phyloP scores from a whole-genome alignment of 2,797 vertebrate genomes.

The Orestias chungarensis region DNA sequence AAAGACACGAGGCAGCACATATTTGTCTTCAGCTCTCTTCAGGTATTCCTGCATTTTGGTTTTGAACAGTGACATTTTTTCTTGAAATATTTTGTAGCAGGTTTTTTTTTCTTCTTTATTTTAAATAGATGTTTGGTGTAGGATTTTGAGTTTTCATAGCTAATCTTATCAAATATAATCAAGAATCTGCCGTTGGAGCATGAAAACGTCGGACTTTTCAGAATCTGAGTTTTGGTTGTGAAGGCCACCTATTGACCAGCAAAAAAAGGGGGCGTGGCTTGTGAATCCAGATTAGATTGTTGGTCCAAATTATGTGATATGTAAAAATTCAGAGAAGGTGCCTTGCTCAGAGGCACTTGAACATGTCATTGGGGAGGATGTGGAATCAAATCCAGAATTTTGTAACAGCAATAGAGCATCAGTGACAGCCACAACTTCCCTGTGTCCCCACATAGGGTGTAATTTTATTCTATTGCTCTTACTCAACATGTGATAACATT shows the following conservation, averaged over 20 bases:
- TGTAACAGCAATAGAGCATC: too few species aligned
- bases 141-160: neutral
- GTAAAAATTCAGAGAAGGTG: neutral
- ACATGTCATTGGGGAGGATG: too few species aligned
- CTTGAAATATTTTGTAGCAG: neutral
- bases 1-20: too few species aligned
- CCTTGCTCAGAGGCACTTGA: neutral
- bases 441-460: too few species aligned
- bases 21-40: neutral
- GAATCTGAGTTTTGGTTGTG: conserved; percentile 34
- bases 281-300: conserved; percentile 2
- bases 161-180: neutral
- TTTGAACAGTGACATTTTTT: neutral
- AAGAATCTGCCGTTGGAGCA: conserved; percentile 28
- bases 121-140: neutral
- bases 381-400: too few species aligned
- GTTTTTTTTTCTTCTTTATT: neutral
- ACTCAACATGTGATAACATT: too few species aligned
- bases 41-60: neutral
- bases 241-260: conserved; percentile 48
- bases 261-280: conserved; percentile 36
- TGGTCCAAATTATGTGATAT: neutral
- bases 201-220: conserved; percentile 10
- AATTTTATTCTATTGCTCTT: neutral
- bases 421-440: too few species aligned